phyloP scores from a whole-genome alignment of 2,797 vertebrate genomes.

The Capromys pilorides region DNA sequence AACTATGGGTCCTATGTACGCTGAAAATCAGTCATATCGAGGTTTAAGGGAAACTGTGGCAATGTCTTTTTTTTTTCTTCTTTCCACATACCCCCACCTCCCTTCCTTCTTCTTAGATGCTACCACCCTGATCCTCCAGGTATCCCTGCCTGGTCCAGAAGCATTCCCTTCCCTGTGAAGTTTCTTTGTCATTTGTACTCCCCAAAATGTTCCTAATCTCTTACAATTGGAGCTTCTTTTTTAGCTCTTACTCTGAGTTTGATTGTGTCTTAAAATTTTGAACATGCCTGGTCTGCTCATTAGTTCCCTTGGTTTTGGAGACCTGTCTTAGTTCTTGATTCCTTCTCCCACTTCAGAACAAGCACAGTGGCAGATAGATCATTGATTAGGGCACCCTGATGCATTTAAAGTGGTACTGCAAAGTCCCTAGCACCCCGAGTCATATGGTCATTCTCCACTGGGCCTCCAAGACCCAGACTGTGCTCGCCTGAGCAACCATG shows the following conservation, averaged over 20 bases:
- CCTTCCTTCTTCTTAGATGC: neutral
- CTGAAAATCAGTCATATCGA: neutral
- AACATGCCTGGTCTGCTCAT: neutral
- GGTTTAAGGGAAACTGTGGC: neutral
- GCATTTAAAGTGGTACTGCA: fast-evolving
- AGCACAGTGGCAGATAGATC: neutral
- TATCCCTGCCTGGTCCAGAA: neutral
- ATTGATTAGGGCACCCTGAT: fast-evolving
- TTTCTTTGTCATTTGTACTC: neutral
- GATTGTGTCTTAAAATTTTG: neutral
- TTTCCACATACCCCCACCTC: neutral
- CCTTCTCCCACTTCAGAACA: neutral
- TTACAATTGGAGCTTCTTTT: neutral
- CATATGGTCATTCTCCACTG: neutral
- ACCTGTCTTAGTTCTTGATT: neutral
- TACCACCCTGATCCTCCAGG: fast-evolving
- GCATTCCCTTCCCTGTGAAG: too few species aligned
- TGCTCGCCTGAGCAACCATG: neutral
- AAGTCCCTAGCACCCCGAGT: neutral
- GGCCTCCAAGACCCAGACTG: neutral
- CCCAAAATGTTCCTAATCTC: too few species aligned
- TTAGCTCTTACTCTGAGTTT: neutral
- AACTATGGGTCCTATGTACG: too few species aligned
- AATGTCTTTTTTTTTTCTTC: neutral
- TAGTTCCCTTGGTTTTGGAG: neutral